These are phyloP conservation scores for Schlechtendalia chinensis DNA, from an alignment of 1,140 invertebrate genomes.

Conservation along the genomic window DNA sequence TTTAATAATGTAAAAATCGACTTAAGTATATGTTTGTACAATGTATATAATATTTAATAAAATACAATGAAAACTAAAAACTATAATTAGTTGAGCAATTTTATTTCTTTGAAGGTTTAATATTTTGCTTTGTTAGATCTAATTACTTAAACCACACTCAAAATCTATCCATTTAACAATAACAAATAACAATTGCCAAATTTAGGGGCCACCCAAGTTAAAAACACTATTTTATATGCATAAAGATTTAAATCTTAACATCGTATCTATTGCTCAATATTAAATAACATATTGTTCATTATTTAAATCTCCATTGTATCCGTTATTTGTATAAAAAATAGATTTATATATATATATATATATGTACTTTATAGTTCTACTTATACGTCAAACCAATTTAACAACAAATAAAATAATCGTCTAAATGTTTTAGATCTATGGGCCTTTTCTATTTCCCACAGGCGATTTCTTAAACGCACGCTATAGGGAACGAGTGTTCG, in stretches of 20 bases:
- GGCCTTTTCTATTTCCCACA: no score
- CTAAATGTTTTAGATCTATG: no score
- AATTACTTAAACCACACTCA: constrained; percentile 1
- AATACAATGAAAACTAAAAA: neutral
- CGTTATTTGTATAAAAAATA: neutral
- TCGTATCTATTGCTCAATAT: constrained; percentile 16
- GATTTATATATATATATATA: neutral
- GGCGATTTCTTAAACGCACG: no score
- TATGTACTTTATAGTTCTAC: no score
- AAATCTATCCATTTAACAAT: constrained; percentile 22
- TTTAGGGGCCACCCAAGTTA: constrained; percentile 24
- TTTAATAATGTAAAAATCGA: neutral
- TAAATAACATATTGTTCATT: neutral
- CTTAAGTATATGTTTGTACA: neutral
- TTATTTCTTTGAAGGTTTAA: constrained; percentile 10
- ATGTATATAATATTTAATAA: neutral
- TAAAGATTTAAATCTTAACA: constrained; percentile 8
- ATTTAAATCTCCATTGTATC: neutral
- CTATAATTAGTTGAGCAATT: constrained; percentile 19
- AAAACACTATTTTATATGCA: neutral
- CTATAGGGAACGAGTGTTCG: no score
- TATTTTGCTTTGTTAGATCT: constrained; percentile 17
- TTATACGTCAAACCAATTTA: neutral
- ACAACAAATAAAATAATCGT: neutral
- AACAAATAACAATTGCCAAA: constrained; percentile 12